Percentiles rank a stretch among this genome's conserved stretches.
Evolutionary conservation across 2,797 vertebrate genomes (phyloP).

Genomic region (Echeneis naucrates): DNA sequence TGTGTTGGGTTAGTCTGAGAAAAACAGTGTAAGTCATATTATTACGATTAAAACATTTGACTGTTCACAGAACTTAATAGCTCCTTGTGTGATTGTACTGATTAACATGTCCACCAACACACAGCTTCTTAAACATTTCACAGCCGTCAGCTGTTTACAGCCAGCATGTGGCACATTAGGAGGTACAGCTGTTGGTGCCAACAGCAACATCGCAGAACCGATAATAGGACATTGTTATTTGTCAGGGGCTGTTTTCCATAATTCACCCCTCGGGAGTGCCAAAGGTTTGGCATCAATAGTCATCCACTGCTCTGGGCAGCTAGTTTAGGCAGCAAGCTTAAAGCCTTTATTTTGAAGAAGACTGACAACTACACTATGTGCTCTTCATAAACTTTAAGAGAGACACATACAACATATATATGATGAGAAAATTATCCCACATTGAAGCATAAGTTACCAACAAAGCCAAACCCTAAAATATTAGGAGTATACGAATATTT

Average conservation of each 20-base stretch:
- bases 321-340: too few species aligned
- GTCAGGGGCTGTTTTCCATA: not conserved
- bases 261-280: not conserved
- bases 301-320: not conserved
- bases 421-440: too few species aligned
- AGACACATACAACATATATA: too few species aligned
- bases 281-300: conserved; percentile 2
- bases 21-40: not conserved
- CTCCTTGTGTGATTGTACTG: conserved; percentile 35
- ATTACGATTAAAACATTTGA: not conserved
- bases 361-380: too few species aligned
- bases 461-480: too few species aligned
- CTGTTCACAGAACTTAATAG: not conserved
- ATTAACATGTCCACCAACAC: conserved; percentile 60
- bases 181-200: conserved; percentile 30
- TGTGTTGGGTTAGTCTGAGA: not conserved
- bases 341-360: too few species aligned
- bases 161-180: conserved; percentile 52
- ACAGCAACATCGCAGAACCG: not conserved
- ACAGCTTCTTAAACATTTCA: conserved; percentile 31
- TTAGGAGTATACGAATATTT: too few species aligned
- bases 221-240: conserved; percentile 17
- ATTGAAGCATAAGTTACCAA: too few species aligned
- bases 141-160: conserved; percentile 64
- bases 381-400: too few species aligned